Conservation (phyloP, 2,797 vertebrate genomes). For the Mus minutoides region DNA sequence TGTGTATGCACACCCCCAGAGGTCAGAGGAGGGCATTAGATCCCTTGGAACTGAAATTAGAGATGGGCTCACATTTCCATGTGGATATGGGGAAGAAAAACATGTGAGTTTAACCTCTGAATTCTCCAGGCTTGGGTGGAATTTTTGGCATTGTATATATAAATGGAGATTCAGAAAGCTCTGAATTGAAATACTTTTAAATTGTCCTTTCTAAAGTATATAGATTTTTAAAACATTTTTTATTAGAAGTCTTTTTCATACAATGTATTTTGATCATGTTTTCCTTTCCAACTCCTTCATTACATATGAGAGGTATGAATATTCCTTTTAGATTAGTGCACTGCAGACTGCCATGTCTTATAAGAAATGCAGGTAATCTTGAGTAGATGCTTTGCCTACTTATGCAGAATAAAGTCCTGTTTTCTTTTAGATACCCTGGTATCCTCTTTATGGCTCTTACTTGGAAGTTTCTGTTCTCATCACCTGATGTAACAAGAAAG, state of each 20-base stretch:
- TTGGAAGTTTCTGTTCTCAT: background rate
- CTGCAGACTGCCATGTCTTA: background rate
- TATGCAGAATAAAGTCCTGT: background rate
- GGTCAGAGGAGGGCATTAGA: background rate
- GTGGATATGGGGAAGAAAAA: background rate
- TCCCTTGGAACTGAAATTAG: background rate
- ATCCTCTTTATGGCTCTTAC: background rate
- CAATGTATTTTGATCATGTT: background rate
- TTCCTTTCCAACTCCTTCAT: background rate
- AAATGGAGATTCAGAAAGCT: background rate
- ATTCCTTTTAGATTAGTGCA: background rate
- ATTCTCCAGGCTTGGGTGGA: background rate
- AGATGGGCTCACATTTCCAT: background rate
- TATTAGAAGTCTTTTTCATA: background rate
- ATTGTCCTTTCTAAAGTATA: background rate
- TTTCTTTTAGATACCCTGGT: background rate
- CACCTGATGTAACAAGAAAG: background rate
- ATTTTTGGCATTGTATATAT: background rate
- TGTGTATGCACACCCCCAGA: background rate
- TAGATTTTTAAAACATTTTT: background rate
- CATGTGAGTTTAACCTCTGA: background rate
- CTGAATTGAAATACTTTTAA: background rate
- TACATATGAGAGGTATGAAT: background rate
- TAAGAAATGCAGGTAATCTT: slow-evolving; percentile 14
- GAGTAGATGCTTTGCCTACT: slow-evolving; percentile 12